Evolutionary conservation across 2,888 invertebrate species (phyloP).

Genomic region (Euphydryas editha): DNA sequence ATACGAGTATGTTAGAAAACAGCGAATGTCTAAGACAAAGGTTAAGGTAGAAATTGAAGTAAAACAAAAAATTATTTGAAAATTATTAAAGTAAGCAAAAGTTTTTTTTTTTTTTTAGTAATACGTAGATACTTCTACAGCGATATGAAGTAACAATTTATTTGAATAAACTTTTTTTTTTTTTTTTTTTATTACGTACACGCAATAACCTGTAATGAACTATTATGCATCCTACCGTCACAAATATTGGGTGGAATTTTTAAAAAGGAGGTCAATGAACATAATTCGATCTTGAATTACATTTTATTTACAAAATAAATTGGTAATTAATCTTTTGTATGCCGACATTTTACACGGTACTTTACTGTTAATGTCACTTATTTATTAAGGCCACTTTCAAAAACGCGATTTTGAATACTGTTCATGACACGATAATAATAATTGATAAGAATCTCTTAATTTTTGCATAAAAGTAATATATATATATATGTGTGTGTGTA

Average conservation of each 20-base stretch:
- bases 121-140: too few species aligned
- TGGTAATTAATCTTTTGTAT: constrained; percentile 40
- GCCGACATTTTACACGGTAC: constrained; percentile 27
- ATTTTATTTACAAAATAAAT: constrained; percentile 40
- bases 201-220: background rate
- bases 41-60: too few species aligned
- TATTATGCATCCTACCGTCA: constrained; percentile 3
- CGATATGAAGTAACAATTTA: background rate
- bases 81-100: too few species aligned
- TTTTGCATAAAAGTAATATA: background rate
- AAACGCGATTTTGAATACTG: constrained; percentile 15
- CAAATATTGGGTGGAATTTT: constrained; percentile 24
- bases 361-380: constrained; percentile 30
- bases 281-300: constrained; percentile 25
- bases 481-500: background rate
- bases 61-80: too few species aligned
- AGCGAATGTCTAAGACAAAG: too few species aligned
- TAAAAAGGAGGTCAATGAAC: constrained; percentile 30
- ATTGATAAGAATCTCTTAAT: background rate
- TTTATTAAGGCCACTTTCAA: constrained; percentile 40
- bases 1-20: background rate
- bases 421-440: background rate
- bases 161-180: background rate
- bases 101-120: too few species aligned
- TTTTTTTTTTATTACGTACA: background rate